Base-by-base conservation (phyloP, 2,888 invertebrate species). In the Archaeoteleia sp. region DNA sequence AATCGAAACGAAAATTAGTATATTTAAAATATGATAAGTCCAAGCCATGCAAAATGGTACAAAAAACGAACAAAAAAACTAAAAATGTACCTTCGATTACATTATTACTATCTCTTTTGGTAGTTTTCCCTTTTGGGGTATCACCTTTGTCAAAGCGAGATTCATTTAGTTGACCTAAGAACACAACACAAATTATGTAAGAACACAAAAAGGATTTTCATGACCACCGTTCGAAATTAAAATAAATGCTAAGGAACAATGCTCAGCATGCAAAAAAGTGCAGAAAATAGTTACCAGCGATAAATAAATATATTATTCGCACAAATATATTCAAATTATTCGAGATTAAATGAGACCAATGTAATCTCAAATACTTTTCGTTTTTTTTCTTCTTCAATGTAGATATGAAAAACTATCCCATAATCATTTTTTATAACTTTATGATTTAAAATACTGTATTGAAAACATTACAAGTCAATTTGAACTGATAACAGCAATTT, bases 101-200 rank as follows among this genome's bases (percentile, higher is more conserved):
- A 78, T 77, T 79, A 80, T 72, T 79, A 80, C 70, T 80, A 79
- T 81, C 81, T 75, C 76, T 81, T 80, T 81, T 81, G 71, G 73
- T 63, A 73, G 75, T 54, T 74, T 82, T 78, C 78, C 80, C 79
- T 78, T 82, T 82, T 49, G 77, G 77, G 77, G 74, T 71, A 69
- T 80, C 79, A 67, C 76, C 74, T 81, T 82, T 82, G 71, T 82
- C 82, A 75, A 79, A 74, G 61, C 75, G 80, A 70, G 74, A 79
- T 76, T 82, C 82, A 71, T 79, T 81, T 75, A 82, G 79, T 75
- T 82, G 82, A 80, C 82, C 82, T 82, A 77, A 74, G 55, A 65
- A 65, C 46, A 67, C 39, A 58, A 63, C 49, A 60, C 20, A 69
- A 68, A 61, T 42, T 45, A 55, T 48, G 45, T 13, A 53, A 58